Evolutionary conservation across 1,140 invertebrate species (phyloP), one percentile per base, ranked within the genome.

Genomic region (Sycophila sp.): DNA sequence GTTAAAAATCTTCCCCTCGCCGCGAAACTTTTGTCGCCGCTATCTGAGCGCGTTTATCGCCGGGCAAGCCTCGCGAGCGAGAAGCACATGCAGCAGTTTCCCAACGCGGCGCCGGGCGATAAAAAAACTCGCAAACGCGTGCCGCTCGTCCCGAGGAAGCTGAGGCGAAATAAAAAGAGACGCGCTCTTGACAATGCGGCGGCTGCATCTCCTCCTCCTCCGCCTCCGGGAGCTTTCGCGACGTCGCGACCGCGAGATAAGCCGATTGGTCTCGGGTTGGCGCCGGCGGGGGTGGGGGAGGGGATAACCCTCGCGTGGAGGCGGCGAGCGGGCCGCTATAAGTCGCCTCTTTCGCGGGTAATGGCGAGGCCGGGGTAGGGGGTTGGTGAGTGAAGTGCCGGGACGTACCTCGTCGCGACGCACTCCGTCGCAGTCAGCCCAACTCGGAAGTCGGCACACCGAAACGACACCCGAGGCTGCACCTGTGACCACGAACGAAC

Each of bases 311-410:
- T 71, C 64, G 75, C 34, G 22, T n/a, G 22, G 22, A n/a, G 30
- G 28, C 51, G 2, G 28, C 28, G 34, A 24, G 34, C 17, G 34
- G 30, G 58, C 15, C 3, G 17, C 19, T 49, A 63, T 22, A 47
- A 63, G 42, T 42, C 42, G 19, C 45, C 19, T n/a, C 38, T 10
- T n/a, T 28, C 45, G 40, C 17, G 40, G 10, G 11, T n/a, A n/a
- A n/a, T n/a, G n/a, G n/a, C n/a, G n/a, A n/a, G n/a, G n/a, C n/a
- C 8, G 49, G 65, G 76, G 81, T 81, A 82, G 80, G 81, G 81
- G 79, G 51, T 56, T 42, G 51, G 64, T 78, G 80, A 81, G 80
- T 80, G 77, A 63, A 81, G 75, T 78, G 79, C 71, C 72, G 72
- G 67, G 70, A 78, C 72, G 70, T 55, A 56, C 66, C 65, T 69